A percentile compares a stretch with the other conserved stretches of the same genome.
phyloP scores from a whole-genome alignment of 1,140 invertebrate genomes.

The Cydia fagiglandana region DNA sequence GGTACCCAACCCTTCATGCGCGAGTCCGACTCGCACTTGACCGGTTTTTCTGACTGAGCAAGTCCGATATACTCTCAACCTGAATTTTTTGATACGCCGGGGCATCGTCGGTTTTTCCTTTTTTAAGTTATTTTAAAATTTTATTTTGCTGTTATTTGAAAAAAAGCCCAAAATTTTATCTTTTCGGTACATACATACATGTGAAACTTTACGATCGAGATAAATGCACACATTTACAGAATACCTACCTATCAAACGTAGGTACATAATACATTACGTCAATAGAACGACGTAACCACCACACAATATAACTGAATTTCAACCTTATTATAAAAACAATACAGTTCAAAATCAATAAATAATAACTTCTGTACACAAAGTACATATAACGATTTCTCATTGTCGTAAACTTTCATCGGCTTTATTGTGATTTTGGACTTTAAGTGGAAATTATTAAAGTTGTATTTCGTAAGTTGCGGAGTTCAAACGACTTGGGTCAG shows the following conservation, averaged over 20 bases:
- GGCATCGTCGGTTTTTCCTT: too few species aligned
- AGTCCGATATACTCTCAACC: too few species aligned
- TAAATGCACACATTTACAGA: not conserved
- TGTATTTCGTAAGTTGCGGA: not conserved
- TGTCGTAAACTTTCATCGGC: constrained; percentile 5
- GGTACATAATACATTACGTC: not conserved
- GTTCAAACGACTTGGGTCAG: constrained; percentile 2
- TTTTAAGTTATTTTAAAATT: too few species aligned
- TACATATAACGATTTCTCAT: constrained; percentile 15
- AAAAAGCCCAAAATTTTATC: too few species aligned
- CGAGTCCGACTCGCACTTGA: too few species aligned
- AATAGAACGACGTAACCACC: constrained; percentile 12
- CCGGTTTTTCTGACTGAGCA: too few species aligned
- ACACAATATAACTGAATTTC: not conserved
- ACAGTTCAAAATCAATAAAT: not conserved
- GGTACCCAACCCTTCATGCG: too few species aligned
- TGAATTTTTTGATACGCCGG: too few species aligned
- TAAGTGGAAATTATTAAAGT: not conserved
- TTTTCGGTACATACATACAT: too few species aligned
- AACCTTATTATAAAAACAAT: not conserved
- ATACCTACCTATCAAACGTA: not conserved
- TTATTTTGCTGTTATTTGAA: too few species aligned
- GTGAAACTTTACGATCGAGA: not conserved
- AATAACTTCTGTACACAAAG: not conserved
- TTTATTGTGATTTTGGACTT: not conserved